A percentile compares a stretch with the other conserved stretches of the same genome.
phyloP scores from a whole-genome alignment of 2,888 invertebrate species.

The Tenthredo livida region DNA sequence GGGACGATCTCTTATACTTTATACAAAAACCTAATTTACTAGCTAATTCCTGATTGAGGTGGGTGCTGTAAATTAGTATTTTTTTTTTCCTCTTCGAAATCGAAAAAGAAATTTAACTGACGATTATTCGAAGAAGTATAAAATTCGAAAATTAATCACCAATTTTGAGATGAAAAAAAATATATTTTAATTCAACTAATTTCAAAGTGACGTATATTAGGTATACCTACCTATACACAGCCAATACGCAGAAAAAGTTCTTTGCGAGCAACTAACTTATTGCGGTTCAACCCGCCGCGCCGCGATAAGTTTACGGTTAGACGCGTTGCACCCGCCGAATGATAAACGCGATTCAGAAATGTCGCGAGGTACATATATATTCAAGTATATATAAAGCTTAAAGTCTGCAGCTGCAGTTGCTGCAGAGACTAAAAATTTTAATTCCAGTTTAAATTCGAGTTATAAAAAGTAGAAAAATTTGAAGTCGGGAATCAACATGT shows the following conservation, averaged over 20 bases:
- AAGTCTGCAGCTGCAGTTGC: background rate
- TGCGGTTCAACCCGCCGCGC: background rate
- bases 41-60: background rate
- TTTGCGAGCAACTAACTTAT: background rate
- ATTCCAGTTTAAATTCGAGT: background rate
- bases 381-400: background rate
- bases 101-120: background rate
- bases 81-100: too few relatives aligned
- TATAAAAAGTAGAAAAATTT: background rate
- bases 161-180: too few relatives aligned
- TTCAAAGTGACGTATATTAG: background rate
- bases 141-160: too few relatives aligned
- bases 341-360: conserved; percentile 2
- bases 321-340: conserved; percentile 22
- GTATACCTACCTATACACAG: background rate
- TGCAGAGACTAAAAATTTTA: background rate
- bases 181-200: background rate
- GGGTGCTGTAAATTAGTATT: too few relatives aligned
- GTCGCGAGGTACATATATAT: background rate
- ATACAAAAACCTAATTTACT: background rate
- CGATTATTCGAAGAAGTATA: too few relatives aligned
- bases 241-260: background rate
- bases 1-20: background rate
- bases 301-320: conserved; percentile 6
- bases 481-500: background rate